Evolutionary conservation across 2,797 vertebrate species (phyloP), one percentile per base, ranked within the genome.

Genomic region (Acrocephalus scirpaceus): DNA sequence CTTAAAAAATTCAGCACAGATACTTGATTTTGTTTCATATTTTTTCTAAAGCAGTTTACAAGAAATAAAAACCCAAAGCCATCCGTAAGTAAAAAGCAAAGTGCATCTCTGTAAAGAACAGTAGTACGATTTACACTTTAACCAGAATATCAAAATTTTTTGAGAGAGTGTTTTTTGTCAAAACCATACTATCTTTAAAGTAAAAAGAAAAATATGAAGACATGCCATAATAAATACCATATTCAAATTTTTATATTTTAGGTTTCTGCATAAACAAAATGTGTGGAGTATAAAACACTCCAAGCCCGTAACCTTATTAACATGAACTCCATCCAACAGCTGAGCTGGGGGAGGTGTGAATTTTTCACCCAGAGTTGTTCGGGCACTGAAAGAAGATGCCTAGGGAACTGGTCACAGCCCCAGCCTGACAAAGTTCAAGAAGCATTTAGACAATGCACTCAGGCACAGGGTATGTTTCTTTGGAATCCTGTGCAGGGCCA

Each of bases 311-410:
- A 58, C 14, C 74, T 75, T 32, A 34, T 56, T 60, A 70, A 30
- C 1, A 11, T 56, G 25, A 72, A 10, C 4, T 75, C 9, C 65
- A 30, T 65, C 17, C 10, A 73, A 27, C 9, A 61, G 11, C 2
- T 54, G 12, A n/a, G 5, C 4, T 8, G 4, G 12, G 7, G 3
- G 9, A 34, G 8, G 8, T 53, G 26, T 40, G 30, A 11, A 13
- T n/a, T 51, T 72, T 61, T 42, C 6, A 32, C 9, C 1, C 15
- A 27, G 18, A 23, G 1, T 9, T 42, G 7, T 0, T 2, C 47
- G 21, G 21, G 10, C 13, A 8, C 9, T 61, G 34, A 18, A 20
- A 32, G 18, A 32, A 15, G 21, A 15, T 67, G 30, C 18, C 4
- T 7, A 67, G 16, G 61, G 42, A 16, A 56, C 16, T 8, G 10